Percentiles rank a stretch among this genome's conserved stretches.
phyloP scores from a whole-genome alignment of 1,140 invertebrate genomes.

The Holotrichia oblita region DNA sequence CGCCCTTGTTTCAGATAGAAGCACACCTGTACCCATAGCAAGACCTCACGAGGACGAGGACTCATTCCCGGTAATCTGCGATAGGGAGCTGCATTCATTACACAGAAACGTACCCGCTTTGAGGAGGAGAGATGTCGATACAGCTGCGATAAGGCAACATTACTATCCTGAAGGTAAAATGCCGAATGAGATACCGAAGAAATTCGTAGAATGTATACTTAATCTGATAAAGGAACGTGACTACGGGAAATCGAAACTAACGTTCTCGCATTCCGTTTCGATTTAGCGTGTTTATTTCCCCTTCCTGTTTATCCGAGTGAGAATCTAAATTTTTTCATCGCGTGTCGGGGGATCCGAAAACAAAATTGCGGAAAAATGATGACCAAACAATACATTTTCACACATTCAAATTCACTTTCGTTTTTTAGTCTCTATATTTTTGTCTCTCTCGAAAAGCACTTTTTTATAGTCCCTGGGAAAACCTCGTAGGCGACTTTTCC shows the following conservation, averaged over 20 bases:
- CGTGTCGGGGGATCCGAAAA: too few species aligned
- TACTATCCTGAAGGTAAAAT: conserved; percentile 76
- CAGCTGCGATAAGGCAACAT: conserved; percentile 80
- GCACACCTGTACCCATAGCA: conserved; percentile 48
- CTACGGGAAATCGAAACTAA: too few species aligned
- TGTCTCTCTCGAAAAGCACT: neutral
- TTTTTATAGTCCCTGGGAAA: neutral
- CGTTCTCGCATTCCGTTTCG: too few species aligned
- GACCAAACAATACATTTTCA: neutral
- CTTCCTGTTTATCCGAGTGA: too few species aligned
- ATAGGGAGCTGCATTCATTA: conserved; percentile 77
- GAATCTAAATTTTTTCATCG: too few species aligned
- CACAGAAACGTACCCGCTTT: conserved; percentile 81
- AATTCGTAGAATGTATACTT: too few species aligned
- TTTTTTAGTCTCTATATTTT: too few species aligned
- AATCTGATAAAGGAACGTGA: too few species aligned
- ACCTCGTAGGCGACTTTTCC: too few species aligned
- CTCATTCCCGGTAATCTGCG: conserved; percentile 67
- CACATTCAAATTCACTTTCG: neutral
- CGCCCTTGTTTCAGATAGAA: conserved; percentile 52
- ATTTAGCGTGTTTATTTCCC: too few species aligned
- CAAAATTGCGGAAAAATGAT: neutral
- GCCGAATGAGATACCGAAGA: too few species aligned
- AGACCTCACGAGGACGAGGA: conserved; percentile 64
- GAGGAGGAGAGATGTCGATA: conserved; percentile 78